Evolutionary conservation across 53 echinoderm and acorn worm genomes (phyloP).

Genomic region (Hippasteria phrygiana): DNA sequence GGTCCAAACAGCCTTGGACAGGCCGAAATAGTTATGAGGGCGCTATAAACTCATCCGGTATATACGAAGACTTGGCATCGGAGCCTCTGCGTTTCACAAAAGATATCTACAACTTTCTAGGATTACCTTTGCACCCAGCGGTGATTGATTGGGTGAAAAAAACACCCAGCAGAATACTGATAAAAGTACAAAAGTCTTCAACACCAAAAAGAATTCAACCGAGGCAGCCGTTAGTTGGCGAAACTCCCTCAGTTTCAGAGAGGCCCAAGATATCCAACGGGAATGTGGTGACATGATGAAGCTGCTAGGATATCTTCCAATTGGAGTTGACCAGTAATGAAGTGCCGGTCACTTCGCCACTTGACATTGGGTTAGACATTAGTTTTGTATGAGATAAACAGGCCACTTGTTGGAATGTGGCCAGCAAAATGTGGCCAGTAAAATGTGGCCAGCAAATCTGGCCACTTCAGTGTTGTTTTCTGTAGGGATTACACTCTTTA

Average conservation of each 20-base stretch:
- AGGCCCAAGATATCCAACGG: slow-evolving; percentile 72
- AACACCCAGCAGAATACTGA: slow-evolving; percentile 74
- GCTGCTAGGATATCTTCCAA: slow-evolving; percentile 71
- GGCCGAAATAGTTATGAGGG: slow-evolving; percentile 76
- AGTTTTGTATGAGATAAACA: no score
- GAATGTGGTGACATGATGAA: slow-evolving; percentile 83
- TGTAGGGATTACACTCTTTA: no score
- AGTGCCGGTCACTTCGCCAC: slow-evolving; percentile 57
- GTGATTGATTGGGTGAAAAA: slow-evolving; percentile 73
- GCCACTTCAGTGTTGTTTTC: not conserved
- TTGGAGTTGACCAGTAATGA: slow-evolving; percentile 56
- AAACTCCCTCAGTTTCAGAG: slow-evolving; percentile 56
- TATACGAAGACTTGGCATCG: slow-evolving; percentile 77
- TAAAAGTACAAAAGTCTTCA: slow-evolving; percentile 71
- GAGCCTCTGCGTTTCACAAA: slow-evolving; percentile 75
- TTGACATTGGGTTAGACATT: slow-evolving; percentile 63
- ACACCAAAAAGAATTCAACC: slow-evolving; percentile 86
- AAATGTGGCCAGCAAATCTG: no score
- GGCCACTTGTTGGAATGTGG: no score
- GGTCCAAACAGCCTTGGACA: slow-evolving; percentile 60
- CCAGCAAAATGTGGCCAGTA: no score
- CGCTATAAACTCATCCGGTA: slow-evolving; percentile 90
- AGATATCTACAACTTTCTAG: slow-evolving; percentile 84
- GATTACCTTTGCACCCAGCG: slow-evolving; percentile 57
- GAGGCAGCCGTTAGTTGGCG: slow-evolving; percentile 81